Conservation (phyloP, 2,797 vertebrate genomes). For the Gephyroberyx darwinii region DNA sequence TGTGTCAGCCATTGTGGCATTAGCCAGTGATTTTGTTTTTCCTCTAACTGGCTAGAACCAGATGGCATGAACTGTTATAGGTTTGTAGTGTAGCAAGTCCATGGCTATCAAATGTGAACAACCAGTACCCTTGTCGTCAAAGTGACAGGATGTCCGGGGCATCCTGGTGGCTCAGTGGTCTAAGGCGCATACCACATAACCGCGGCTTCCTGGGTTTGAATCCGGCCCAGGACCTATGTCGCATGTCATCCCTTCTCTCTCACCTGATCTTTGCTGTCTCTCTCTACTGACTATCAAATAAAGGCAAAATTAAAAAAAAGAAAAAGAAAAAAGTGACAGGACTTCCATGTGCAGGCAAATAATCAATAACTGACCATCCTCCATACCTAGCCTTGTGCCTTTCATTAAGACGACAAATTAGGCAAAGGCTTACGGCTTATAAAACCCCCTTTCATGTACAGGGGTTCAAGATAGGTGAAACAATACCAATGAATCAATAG, state of each 20-base stretch:
- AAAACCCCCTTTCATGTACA: constrained; percentile 17
- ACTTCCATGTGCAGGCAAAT: constrained; percentile 70
- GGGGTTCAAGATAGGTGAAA: neutral
- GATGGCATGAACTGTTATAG: constrained; percentile 21
- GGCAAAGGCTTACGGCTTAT: constrained; percentile 18
- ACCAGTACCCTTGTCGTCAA: constrained; percentile 74
- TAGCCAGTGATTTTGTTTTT: constrained; percentile 2
- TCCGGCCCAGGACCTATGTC: too few species aligned
- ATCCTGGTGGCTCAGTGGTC: too few species aligned
- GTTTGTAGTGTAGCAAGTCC: constrained; percentile 45
- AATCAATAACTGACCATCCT: constrained; percentile 71
- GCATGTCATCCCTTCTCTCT: too few species aligned
- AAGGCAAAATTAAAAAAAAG: too few species aligned
- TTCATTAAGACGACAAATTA: constrained; percentile 60
- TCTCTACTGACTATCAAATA: too few species aligned
- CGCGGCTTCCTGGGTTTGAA: too few species aligned
- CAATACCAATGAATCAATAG: neutral
- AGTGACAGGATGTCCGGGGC: constrained; percentile 55
- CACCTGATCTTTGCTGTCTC: too few species aligned
- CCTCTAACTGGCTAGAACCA: constrained; percentile 5
- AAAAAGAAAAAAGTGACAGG: constrained; percentile 60
- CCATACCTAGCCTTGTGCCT: constrained; percentile 51
- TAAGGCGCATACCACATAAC: too few species aligned
- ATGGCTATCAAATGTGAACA: constrained; percentile 64
- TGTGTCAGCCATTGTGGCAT: too few species aligned